Base-by-base conservation (phyloP, 2,797 vertebrate genomes). In the Protonibea diacanthus region DNA sequence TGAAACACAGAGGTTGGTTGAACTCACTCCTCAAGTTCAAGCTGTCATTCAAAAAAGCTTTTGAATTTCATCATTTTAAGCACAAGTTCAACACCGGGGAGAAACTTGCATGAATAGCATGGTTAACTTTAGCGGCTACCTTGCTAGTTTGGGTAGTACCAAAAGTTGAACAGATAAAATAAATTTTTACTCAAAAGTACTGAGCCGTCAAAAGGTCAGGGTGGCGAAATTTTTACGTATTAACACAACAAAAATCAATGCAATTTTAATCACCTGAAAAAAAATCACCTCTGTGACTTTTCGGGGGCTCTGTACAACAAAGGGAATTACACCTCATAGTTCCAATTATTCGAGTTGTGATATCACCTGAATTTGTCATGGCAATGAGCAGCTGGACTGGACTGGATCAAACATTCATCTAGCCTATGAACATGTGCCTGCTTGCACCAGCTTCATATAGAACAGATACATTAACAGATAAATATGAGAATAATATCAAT, bases 1-100 rank as follows among this genome's bases (percentile, higher is more conserved):
- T 70, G 45, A 86, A 78, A 76, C 72, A 74, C 62, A 76, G 62
- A 82, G 44, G 44, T 47, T 61, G 25, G 45, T 49, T 80, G 42
- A 83, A 63, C 45, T 21, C 56, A 66, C 21, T 53, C 20, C 20
- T 60, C 18, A 45, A 20, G 45, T 67, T 66, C 38, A 80, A 64
- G 40, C 64, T 59, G 58, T 25, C 15, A 57, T 63, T 65, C 25
- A 65, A 69, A 20, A 53, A 76, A 59, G 33, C 0, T 21, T 58
- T 42, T 73, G 29, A 15, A 49, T 55, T 17, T 52, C 14, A 27
- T 11, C 14, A 56, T 55, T 18, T 56, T 15, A 6, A 17, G 15
- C 12, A 64, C 4, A n/a, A 75, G 53, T 51, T 59, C 14, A 33
- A 63, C 33, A 45, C 42, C 33, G 66, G 23, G 25, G 12, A 44